Evolutionary conservation across 2,888 invertebrate genomes (phyloP), one percentile per base, ranked within the genome.

Genomic region (Oligia fasciuncula): DNA sequence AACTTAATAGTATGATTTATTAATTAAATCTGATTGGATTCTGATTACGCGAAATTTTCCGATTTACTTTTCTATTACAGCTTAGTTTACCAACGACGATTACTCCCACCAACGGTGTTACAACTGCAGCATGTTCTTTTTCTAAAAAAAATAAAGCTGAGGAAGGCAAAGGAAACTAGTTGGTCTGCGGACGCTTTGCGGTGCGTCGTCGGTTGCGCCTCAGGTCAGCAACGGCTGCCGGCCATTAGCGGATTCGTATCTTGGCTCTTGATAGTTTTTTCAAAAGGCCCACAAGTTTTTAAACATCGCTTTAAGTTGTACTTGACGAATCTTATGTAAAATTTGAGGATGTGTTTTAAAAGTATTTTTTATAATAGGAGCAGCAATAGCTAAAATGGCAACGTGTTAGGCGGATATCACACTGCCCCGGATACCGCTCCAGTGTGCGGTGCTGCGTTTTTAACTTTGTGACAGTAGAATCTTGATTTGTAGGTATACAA

Each of bases 101-200:
- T 29, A 29, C 29, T 29, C 29, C 57, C 66, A 35, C 76, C 63
- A 70, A 72, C 6, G 23, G 14, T 62, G 46, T 57, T 57, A 14
- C 70, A 19, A 17, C 13, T 14, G n/a, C 35, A 2, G 51, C 11
- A 43, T 46, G 49, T 72, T 60, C 17, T 54, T 81, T 71, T 70
- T 68, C n/a, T 35, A 19, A 4, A 66, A 73, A 83, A 79, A 69
- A 65, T 3, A 73, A 68, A 49, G 51, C 46, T 63, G 62, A 69
- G 14, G 43, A 57, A 69, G 67, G 83, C 79, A 87, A 88, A 89
- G 81, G 87, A 82, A 86, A 80, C 73, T 81, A 81, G 75, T 75
- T 76, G 78, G 86, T 78, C 74, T 73, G 69, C 73, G 73, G 79
- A 76, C 54, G 79, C 86, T 86, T 85, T 86, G 89, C 83, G 84